Evolutionary conservation across 2,113 vertebrate species (phyloP).

Genomic region (Galemys pyrenaicus): DNA sequence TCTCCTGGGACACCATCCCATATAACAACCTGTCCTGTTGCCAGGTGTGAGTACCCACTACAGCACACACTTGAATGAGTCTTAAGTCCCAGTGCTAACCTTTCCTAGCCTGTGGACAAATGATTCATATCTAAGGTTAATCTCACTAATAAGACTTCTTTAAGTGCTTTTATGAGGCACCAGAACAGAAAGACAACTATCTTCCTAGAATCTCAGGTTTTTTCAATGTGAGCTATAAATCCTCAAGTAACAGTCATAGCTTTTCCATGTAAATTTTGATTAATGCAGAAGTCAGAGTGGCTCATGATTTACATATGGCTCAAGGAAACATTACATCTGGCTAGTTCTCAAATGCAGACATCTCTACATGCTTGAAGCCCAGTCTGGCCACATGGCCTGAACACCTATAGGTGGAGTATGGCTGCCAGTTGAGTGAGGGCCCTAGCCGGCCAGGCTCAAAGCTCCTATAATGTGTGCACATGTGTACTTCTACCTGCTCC

Average conservation of each 20-base stretch:
- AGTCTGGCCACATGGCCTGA: background rate
- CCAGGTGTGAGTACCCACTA: constrained; percentile 60
- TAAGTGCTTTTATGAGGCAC: background rate
- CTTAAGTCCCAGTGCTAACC: background rate
- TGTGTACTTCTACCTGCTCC: background rate
- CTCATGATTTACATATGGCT: background rate
- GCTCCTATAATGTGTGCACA: fast-evolving
- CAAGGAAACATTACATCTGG: background rate
- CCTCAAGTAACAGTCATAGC: background rate
- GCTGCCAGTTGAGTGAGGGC: fast-evolving
- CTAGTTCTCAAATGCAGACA: background rate
- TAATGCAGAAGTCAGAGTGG: background rate
- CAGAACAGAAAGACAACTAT: background rate
- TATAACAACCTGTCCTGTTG: constrained; percentile 29
- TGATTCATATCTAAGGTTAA: background rate
- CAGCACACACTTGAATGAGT: background rate
- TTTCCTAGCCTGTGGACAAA: background rate
- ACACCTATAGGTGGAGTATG: background rate
- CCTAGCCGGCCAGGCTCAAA: background rate
- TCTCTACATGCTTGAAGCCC: background rate
- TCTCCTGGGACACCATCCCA: constrained; percentile 33
- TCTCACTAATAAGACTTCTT: background rate
- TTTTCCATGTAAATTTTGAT: background rate
- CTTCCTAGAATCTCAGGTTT: background rate
- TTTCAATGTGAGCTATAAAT: background rate